phyloP scores from a whole-genome alignment of 2,888 invertebrate genomes.

The Plagodis pulveraria region DNA sequence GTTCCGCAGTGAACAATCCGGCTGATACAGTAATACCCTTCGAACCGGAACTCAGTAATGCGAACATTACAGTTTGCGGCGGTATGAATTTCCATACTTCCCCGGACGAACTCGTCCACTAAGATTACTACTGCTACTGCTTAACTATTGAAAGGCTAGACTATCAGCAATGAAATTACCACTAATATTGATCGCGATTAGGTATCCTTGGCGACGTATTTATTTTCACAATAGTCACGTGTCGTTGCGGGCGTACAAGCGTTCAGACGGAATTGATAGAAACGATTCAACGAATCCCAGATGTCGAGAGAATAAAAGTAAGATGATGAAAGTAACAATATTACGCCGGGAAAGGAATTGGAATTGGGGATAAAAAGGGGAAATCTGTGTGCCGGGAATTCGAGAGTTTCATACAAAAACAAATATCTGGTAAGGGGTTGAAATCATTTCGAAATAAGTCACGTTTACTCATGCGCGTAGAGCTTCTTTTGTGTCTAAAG shows the following conservation, averaged over 20 bases:
- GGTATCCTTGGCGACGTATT: slow-evolving; percentile 15
- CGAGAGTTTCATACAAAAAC: slow-evolving; percentile 18
- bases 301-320: slow-evolving; percentile 37
- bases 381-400: slow-evolving; percentile 27
- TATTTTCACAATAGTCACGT: slow-evolving; percentile 8
- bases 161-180: no score
- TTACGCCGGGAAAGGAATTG: slow-evolving; percentile 36
- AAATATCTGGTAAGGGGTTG: slow-evolving; percentile 12
- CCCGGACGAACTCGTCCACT: no score
- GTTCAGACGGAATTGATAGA: slow-evolving; percentile 39
- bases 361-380: slow-evolving; percentile 34
- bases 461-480: slow-evolving; percentile 4
- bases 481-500: not conserved
- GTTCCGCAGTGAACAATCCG: no score
- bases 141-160: no score
- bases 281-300: slow-evolving; percentile 40
- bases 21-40: no score
- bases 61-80: no score
- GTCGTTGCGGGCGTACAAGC: slow-evolving; percentile 24
- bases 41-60: no score
- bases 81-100: no score
- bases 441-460: slow-evolving; percentile 10
- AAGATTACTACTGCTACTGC: no score
- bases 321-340: slow-evolving; percentile 41
- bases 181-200: not conserved